Base-by-base conservation (phyloP, 2,888 invertebrate genomes). In the Amitus sp. region DNA sequence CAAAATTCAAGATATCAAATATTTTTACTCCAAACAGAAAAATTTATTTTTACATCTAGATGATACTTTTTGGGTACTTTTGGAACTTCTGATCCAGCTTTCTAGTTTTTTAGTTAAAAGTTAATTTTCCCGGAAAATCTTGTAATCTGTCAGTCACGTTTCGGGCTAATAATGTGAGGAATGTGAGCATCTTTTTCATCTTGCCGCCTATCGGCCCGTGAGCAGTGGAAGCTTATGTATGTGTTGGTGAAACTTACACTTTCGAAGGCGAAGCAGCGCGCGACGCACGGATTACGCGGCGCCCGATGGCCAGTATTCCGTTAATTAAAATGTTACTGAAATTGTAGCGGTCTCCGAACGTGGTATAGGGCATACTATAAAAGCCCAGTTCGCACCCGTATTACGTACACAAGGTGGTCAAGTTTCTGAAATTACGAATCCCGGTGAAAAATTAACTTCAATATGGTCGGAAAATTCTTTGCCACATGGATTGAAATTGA, bases 271-370 rank as follows among this genome's bases (percentile, higher is more conserved):
- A n/a, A 30, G 30, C 30, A n/a, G 30, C 30, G n/a, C n/a, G 28
- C 45, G 45, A 28, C 28, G 17, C 33, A 18, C 57, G 52, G 43
- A 54, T 55, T 59, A 53, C 52, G 43, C 62, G 62, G 54, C 49
- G 58, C 28, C 48, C 62, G 63, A 58, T 61, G 58, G 50, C 53
- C 58, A 78, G 74, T 71, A 75, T 75, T 72, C 73, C 64, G 70
- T 76, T 80, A 78, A 79, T 80, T 80, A 78, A 78, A 80, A 77
- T 73, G 75, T 75, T 76, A 72, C 76, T 72, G 74, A 73, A 80
- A 75, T 76, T 73, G 73, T 71, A 74, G 74, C 72, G 65, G 65
- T 63, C 55, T 53, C 37, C 54, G 39, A 37, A 46, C 46, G 63
- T 62, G 62, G 55, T 56, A 56, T 57, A 57, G 62, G 66, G 61